These are phyloP conservation scores for Zaprionus davidi DNA, from an alignment of 1,140 invertebrate genomes.

Conservation along the genomic window DNA sequence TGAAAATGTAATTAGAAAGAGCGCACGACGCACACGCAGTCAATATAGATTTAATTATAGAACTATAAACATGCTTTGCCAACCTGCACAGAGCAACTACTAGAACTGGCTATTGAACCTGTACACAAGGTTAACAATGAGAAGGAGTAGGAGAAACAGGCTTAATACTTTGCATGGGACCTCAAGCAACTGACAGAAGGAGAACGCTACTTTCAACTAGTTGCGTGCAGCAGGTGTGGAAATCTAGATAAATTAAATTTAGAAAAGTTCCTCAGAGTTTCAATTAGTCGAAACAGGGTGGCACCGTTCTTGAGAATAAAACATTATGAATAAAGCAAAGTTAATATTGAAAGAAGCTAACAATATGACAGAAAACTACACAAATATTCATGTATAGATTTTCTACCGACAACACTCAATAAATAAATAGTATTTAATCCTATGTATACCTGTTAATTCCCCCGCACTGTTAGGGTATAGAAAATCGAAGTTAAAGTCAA, in stretches of 20 bases:
- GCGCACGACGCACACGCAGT: not conserved
- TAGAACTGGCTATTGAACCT: conserved; percentile 46
- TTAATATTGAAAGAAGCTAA: no score
- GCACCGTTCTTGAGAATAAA: not conserved
- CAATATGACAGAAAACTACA: no score
- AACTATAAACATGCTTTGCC: conserved; percentile 14
- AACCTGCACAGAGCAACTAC: conserved; percentile 14
- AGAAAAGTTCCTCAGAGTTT: not conserved
- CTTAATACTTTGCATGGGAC: conserved; percentile 23
- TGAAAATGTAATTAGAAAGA: conserved; percentile 37
- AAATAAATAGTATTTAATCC: not conserved
- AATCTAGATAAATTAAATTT: not conserved
- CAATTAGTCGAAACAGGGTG: not conserved
- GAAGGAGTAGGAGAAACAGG: not conserved
- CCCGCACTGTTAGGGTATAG: conserved; percentile 5
- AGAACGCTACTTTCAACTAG: not conserved
- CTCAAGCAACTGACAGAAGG: conserved; percentile 36
- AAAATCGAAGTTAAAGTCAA: conserved; percentile 14
- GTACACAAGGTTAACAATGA: conserved; percentile 31
- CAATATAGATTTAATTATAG: conserved; percentile 24
- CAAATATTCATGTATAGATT: no score
- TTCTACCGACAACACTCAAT: not conserved
- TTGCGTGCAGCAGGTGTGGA: conserved; percentile 13
- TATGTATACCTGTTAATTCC: not conserved
- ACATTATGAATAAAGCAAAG: no score